A percentile compares a stretch with the other conserved stretches of the same genome.
Evolutionary conservation across 2,113 vertebrate genomes (phyloP).

Genomic region (Oreocharis arfaki): DNA sequence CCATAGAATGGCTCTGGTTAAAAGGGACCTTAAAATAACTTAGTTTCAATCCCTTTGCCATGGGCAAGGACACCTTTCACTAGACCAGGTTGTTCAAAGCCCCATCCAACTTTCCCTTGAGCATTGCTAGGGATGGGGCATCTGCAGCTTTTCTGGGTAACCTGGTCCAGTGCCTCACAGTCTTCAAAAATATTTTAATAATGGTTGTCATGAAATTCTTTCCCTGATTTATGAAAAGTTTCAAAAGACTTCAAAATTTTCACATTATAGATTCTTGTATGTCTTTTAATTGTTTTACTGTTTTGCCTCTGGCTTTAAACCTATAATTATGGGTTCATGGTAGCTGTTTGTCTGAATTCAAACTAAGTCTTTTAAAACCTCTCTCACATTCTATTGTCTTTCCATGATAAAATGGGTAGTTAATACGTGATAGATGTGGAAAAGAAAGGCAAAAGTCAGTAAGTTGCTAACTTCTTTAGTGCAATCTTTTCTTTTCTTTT

Average conservation of each 20-base stretch:
- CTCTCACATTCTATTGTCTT: background rate
- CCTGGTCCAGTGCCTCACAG: background rate
- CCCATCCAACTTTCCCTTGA: background rate
- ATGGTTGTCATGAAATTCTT: background rate
- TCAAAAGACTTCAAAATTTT: background rate
- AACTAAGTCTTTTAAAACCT: background rate
- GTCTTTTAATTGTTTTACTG: background rate
- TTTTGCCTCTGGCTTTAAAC: background rate
- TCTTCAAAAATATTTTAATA: background rate
- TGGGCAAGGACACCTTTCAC: background rate
- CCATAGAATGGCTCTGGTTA: background rate
- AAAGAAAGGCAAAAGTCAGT: background rate
- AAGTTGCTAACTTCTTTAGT: background rate
- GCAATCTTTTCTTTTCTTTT: background rate
- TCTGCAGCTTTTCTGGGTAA: background rate
- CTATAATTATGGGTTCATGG: background rate
- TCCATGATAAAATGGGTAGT: background rate
- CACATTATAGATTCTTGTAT: rapidly evolving
- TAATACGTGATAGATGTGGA: background rate
- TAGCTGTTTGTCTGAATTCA: background rate
- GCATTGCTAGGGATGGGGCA: background rate
- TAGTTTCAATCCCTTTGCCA: background rate
- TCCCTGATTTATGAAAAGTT: background rate
- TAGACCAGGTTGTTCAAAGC: background rate
- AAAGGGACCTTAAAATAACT: background rate